These are phyloP conservation scores for Phoebastria nigripes DNA, from an alignment of 2,797 vertebrate genomes.

Conservation along the genomic window DNA sequence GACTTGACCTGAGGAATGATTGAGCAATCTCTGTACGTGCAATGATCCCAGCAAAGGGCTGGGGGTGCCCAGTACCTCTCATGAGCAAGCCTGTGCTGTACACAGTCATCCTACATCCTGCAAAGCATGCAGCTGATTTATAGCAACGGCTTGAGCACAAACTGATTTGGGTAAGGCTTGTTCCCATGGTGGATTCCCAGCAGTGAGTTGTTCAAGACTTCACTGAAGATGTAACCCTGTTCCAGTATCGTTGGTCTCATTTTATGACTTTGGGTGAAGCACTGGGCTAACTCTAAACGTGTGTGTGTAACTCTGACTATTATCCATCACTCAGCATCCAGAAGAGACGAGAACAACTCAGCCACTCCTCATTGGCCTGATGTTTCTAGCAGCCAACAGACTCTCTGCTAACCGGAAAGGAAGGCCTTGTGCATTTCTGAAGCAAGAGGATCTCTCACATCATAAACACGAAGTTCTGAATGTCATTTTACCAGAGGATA, in stretches of 20 bases:
- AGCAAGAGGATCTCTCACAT: conserved; percentile 14
- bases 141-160: neutral
- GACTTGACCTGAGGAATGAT: neutral
- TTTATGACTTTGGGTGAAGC: neutral
- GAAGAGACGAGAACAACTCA: neutral
- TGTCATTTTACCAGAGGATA: neutral
- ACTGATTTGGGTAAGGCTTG: neutral
- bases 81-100: neutral
- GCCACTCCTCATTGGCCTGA: neutral
- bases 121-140: neutral
- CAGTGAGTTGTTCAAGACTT: neutral
- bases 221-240: neutral
- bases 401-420: neutral
- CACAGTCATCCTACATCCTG: neutral
- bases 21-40: neutral
- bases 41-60: neutral
- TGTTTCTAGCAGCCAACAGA: neutral
- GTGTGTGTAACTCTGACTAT: neutral
- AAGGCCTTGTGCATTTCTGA: neutral
- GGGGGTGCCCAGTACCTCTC: neutral
- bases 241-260: neutral
- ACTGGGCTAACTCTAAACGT: neutral
- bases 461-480: neutral
- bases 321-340: neutral
- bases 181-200: neutral